Conservation (phyloP, 1,140 invertebrate genomes). For the Probaryconus sp. region DNA sequence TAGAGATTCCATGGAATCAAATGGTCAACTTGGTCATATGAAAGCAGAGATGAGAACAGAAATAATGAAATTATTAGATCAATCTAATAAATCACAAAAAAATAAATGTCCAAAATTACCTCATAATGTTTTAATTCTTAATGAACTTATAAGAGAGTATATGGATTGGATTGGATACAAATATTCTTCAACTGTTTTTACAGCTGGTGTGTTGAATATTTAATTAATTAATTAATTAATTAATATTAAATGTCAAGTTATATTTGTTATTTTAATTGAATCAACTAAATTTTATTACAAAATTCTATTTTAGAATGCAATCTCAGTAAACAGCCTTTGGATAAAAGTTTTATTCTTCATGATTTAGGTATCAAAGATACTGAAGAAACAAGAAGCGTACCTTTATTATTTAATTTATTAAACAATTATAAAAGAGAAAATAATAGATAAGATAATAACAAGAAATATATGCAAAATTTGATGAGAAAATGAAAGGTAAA, state of each 20-base stretch:
- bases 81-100: slow-evolving; percentile 61
- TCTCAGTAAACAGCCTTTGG: slow-evolving; percentile 71
- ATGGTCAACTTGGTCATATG: slow-evolving; percentile 72
- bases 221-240: too few species aligned
- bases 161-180: slow-evolving; percentile 78
- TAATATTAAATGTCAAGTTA: slow-evolving; percentile 4
- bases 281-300: slow-evolving; percentile 16
- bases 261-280: too few species aligned
- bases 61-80: slow-evolving; percentile 74
- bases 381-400: slow-evolving; percentile 69
- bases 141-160: slow-evolving; percentile 77
- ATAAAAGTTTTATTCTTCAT: slow-evolving; percentile 69
- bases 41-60: slow-evolving; percentile 76
- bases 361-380: slow-evolving; percentile 70
- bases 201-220: slow-evolving; percentile 68
- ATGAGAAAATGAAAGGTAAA: neutral
- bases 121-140: slow-evolving; percentile 71
- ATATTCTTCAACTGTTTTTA: slow-evolving; percentile 72
- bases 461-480: too few species aligned
- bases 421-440: slow-evolving; percentile 71
- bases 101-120: slow-evolving; percentile 65
- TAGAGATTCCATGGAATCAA: slow-evolving; percentile 72
- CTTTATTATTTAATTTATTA: slow-evolving; percentile 71
- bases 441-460: slow-evolving; percentile 6
- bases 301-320: slow-evolving; percentile 70